Percentiles rank a stretch among this genome's conserved stretches.
Evolutionary conservation across 2,888 invertebrate species (phyloP).

Genomic region (Scelioninae gen. 1): DNA sequence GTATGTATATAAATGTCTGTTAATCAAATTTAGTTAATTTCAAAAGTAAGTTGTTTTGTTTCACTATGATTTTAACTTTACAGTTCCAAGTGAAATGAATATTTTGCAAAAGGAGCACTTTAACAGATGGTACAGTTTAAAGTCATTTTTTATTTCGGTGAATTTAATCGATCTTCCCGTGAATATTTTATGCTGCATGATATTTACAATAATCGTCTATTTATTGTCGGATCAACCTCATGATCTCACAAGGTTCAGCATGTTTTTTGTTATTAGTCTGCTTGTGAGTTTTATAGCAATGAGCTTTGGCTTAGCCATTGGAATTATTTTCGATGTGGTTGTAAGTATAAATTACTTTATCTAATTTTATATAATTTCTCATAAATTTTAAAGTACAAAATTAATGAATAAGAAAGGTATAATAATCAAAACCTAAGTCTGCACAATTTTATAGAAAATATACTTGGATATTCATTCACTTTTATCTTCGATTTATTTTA

Average conservation of each 20-base stretch:
- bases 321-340: slow-evolving; percentile 93
- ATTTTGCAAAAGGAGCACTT: slow-evolving; percentile 93
- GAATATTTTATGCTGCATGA: slow-evolving; percentile 89
- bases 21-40: background rate
- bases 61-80: background rate
- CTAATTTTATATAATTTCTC: no score
- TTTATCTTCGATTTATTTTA: no score
- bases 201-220: slow-evolving; percentile 92
- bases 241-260: slow-evolving; percentile 90
- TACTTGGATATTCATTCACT: no score
- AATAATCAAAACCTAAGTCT: no score
- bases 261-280: slow-evolving; percentile 93
- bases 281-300: slow-evolving; percentile 95
- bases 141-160: slow-evolving; percentile 91
- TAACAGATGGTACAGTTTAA: slow-evolving; percentile 94
- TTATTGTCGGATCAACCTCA: slow-evolving; percentile 95
- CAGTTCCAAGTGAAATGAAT: slow-evolving; percentile 92
- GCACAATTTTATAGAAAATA: no score
- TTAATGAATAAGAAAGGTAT: no score
- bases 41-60: background rate
- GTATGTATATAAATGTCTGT: slow-evolving; percentile 86
- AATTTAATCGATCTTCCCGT: slow-evolving; percentile 92
- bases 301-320: slow-evolving; percentile 95
- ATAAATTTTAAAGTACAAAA: no score
- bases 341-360: no score